These are phyloP conservation scores for Cyphomyrus plagiostoma DNA, from an alignment of 2,113 vertebrate genomes.

Conservation along the genomic window DNA sequence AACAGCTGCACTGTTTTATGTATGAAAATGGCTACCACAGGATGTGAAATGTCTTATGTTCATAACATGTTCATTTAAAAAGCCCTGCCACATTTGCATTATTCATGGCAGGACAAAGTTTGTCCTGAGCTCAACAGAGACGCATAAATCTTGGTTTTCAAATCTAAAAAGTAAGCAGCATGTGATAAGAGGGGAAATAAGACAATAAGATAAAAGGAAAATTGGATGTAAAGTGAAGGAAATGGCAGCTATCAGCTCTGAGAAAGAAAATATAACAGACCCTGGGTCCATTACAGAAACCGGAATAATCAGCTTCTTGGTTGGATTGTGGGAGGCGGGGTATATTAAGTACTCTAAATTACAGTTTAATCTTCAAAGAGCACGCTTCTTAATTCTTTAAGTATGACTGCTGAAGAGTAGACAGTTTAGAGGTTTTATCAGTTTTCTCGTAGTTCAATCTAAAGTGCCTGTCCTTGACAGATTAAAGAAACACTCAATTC, in stretches of 20 bases:
- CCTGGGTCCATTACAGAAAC: conserved; percentile 5
- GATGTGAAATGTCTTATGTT: conserved; percentile 47
- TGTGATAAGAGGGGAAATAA: conserved; percentile 30
- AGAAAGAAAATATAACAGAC: conserved; percentile 37
- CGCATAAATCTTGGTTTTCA: neutral
- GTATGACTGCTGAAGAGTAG: conserved; percentile 14
- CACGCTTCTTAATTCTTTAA: conserved; percentile 28
- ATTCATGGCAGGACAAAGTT: conserved; percentile 42
- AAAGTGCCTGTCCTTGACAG: conserved; percentile 21
- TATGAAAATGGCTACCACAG: conserved; percentile 50
- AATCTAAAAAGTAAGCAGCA: conserved; percentile 21
- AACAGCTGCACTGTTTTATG: conserved; percentile 51
- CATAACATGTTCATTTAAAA: conserved; percentile 44
- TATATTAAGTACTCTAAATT: conserved; percentile 36
- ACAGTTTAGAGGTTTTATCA: conserved; percentile 21
- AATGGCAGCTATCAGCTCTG: conserved; percentile 35
- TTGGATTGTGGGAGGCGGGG: conserved; percentile 23
- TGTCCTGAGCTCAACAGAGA: conserved; percentile 18
- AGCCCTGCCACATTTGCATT: conserved; percentile 45
- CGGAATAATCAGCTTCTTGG: conserved; percentile 33
- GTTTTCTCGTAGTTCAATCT: conserved; percentile 9
- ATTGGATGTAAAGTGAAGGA: conserved; percentile 12
- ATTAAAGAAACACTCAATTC: conserved; percentile 32
- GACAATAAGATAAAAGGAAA: neutral
- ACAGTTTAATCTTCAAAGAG: conserved; percentile 48